Evolutionary conservation across 2,888 invertebrate genomes (phyloP), one percentile per base, ranked within the genome.

Genomic region (Lysandra coridon): DNA sequence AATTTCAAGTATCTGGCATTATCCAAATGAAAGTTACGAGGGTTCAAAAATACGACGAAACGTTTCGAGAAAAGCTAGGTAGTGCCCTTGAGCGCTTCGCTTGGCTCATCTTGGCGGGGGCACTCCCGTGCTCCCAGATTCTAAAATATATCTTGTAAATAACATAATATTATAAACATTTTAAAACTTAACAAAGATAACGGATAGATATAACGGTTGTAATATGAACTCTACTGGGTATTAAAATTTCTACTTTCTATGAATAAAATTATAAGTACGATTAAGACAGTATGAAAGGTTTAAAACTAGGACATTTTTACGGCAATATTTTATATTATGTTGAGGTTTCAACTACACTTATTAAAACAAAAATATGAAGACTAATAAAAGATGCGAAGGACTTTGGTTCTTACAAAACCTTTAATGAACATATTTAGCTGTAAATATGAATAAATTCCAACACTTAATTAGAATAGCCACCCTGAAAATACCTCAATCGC

Each of bases 391-490:
- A 69, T 17, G 33, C 33, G 33, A 69, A 69, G 69, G 69, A 69
- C 69, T 37, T 69, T 33, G 69, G 33, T 69, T 69, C 23, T 33
- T 14, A 69, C 33, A 17, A 33, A 69, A 69, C 37, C 69, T 69
- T 69, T 33, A 69, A 69, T 17, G 69, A 69, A 69, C 30, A 69
- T 37, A 49, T 49, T 49, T 49, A 69, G 12, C 64, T 12, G 62
- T 64, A 33, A 33, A 23, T 23, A 14, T 69, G 69, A 69, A 69
- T 69, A 69, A 33, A 69, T 69, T 69, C 37, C 37, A 17, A 33
- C 69, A 33, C 69, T 17, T 69, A 69, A 69, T 69, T 33, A 33
- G 33, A 69, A 69, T 69, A 33, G 69, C 69, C 30, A 69, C 69
- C 37, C 69, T 69, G 69, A 37, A 69, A 33, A 69, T 33, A 64